phyloP scores from a whole-genome alignment of 1,140 invertebrate species.

The Odontomachus brunneus region DNA sequence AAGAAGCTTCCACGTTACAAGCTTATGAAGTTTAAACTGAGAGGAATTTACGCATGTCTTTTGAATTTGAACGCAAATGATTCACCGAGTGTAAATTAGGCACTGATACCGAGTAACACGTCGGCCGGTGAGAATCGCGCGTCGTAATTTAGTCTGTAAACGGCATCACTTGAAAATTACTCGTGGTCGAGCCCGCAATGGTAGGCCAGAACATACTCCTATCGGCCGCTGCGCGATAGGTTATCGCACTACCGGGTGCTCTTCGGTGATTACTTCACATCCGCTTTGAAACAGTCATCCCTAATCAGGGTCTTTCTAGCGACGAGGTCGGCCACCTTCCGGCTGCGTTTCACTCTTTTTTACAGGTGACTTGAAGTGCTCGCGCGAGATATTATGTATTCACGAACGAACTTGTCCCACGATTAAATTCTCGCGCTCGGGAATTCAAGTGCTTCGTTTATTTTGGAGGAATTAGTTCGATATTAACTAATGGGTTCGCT shows the following conservation, averaged over 20 bases:
- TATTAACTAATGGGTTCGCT: no score
- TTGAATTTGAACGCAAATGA: no score
- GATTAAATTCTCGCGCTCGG: no score
- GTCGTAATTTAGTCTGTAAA: slow-evolving; percentile 50
- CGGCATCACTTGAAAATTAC: slow-evolving; percentile 42
- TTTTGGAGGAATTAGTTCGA: no score
- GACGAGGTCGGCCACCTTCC: slow-evolving; percentile 19
- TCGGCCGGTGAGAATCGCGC: neutral
- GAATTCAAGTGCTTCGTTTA: no score
- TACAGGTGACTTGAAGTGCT: neutral
- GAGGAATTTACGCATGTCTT: no score
- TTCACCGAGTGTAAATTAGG: slow-evolving; percentile 7
- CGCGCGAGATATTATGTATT: no score
- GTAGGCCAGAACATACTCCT: slow-evolving; percentile 51
- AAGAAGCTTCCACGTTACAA: no score
- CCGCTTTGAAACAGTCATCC: slow-evolving; percentile 69
- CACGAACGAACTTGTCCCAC: no score
- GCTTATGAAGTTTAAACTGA: no score
- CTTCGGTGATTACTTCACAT: slow-evolving; percentile 76
- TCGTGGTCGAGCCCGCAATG: slow-evolving; percentile 4
- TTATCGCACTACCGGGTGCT: slow-evolving; percentile 72
- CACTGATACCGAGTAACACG: neutral
- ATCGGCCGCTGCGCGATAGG: slow-evolving; percentile 74
- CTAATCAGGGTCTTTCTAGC: slow-evolving; percentile 46
- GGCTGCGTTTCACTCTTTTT: slow-evolving; percentile 24